Evolutionary conservation across 2,888 invertebrate genomes (phyloP), one percentile per base, ranked within the genome.

Genomic region (Coremacera marginata): DNA sequence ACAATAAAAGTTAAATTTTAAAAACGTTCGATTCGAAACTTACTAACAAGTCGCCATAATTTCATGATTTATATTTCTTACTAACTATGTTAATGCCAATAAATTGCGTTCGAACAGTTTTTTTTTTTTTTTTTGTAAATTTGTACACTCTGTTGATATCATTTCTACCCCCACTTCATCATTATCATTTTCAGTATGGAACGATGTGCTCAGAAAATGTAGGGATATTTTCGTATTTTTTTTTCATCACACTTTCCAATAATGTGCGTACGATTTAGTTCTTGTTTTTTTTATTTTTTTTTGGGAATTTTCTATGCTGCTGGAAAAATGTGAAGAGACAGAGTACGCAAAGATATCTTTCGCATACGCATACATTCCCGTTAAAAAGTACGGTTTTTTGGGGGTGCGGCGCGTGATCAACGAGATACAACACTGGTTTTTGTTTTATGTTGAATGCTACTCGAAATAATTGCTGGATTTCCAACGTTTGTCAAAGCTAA

Each of bases 121-220:
- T 70, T 70, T 31, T n/a, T 31, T 52, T 5, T 16, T 70, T 19
- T 37, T 22, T 11, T 19, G 19, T 16, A 8, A 34, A 55, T 16
- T 79, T 80, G 78, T 77, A 83, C 84, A 84, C 84, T 84, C 84
- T 84, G 84, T 84, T 84, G 84, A 84, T 84, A 84, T 84, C 84
- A 85, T 84, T 85, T 84, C 44, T 14, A 44, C 44, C 44, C 44
- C 44, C 44, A 44, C 11, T 11, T 11, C 44, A 44, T 44, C 44
- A 14, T 44, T 44, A 44, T 84, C 31, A 31, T 85, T 85, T 81
- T 83, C 81, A 80, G 14, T 19, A 44, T 60, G 70, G 57, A 55
- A 60, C 70, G 71, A 34, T 55, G 49, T 44, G 11, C 25, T 37
- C 37, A 22, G 37, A 57, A 37, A 11, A 37, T 25, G 37, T 19